Evolutionary conservation across 37 sponge, comb jelly and placozoan species (phyloP).

Genomic region (Hormiphora californensis): DNA sequence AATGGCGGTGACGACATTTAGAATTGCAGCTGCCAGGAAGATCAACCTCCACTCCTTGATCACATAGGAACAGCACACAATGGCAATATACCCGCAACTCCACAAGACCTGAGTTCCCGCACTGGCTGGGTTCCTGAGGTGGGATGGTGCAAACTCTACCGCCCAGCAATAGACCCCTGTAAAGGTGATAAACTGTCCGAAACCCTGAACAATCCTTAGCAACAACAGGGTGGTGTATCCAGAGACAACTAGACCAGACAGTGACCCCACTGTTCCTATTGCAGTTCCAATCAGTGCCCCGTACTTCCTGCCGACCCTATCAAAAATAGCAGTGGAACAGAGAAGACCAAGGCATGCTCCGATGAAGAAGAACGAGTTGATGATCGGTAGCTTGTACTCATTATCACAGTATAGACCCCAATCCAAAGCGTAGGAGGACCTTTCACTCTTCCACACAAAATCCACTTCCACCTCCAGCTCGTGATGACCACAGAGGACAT

Average conservation of each 20-base stretch:
- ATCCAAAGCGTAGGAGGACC: neutral
- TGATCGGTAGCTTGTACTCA: neutral
- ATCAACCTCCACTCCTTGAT: conserved; percentile 11
- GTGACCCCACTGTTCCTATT: neutral
- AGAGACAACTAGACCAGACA: neutral
- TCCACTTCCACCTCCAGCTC: neutral
- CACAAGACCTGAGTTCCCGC: neutral
- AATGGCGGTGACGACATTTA: neutral
- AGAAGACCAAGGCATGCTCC: conserved; percentile 26
- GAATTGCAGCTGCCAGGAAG: conserved; percentile 14
- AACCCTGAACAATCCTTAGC: conserved; percentile 27
- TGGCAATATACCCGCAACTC: neutral
- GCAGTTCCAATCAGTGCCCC: neutral
- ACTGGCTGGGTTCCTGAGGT: neutral
- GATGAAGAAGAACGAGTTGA: conserved; percentile 33
- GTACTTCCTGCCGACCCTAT: conserved; percentile 4
- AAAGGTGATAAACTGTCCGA: conserved; percentile 47
- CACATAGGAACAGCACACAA: neutral
- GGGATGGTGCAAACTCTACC: neutral
- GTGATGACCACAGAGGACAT: neutral
- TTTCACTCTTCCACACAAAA: neutral
- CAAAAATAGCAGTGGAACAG: conserved; percentile 44
- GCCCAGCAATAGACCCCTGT: conserved; percentile 40
- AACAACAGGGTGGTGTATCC: neutral
- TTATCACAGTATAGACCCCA: conserved; percentile 40